These are phyloP conservation scores for Sesia apiformis DNA, from an alignment of 2,888 invertebrate genomes.

Conservation along the genomic window DNA sequence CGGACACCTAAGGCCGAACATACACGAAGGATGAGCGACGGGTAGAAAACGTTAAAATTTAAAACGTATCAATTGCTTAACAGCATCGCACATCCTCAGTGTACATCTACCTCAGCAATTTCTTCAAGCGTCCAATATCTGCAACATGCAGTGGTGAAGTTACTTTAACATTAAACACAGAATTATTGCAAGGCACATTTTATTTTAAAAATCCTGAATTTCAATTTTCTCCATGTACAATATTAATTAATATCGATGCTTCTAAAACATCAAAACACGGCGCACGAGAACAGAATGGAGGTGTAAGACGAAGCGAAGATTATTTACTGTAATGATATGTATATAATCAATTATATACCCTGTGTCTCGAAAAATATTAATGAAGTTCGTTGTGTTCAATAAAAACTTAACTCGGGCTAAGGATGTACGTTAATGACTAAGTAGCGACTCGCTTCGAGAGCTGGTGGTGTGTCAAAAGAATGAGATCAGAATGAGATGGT, in stretches of 20 bases:
- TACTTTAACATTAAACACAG: constrained; percentile 69
- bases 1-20: constrained; percentile 5
- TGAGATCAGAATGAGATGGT: constrained; percentile 44
- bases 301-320: constrained; percentile 41
- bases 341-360: constrained; percentile 68
- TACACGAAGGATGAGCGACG: constrained; percentile 5
- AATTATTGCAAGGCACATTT: constrained; percentile 74
- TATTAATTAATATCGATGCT: constrained; percentile 30
- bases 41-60: too few species aligned
- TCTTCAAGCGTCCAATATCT: constrained; percentile 9
- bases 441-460: constrained; percentile 19
- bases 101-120: not conserved
- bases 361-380: constrained; percentile 62
- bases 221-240: constrained; percentile 57
- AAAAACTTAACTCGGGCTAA: constrained; percentile 33
- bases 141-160: constrained; percentile 48
- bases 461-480: constrained; percentile 11
- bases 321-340: constrained; percentile 58
- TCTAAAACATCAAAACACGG: constrained; percentile 46
- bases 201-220: constrained; percentile 68
- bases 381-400: constrained; percentile 30
- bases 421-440: constrained; percentile 35
- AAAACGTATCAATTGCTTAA: too few species aligned
- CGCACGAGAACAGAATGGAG: constrained; percentile 28
- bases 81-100: not conserved